Evolutionary conservation across 1,140 invertebrate species (phyloP).

Genomic region (Samia ricini): DNA sequence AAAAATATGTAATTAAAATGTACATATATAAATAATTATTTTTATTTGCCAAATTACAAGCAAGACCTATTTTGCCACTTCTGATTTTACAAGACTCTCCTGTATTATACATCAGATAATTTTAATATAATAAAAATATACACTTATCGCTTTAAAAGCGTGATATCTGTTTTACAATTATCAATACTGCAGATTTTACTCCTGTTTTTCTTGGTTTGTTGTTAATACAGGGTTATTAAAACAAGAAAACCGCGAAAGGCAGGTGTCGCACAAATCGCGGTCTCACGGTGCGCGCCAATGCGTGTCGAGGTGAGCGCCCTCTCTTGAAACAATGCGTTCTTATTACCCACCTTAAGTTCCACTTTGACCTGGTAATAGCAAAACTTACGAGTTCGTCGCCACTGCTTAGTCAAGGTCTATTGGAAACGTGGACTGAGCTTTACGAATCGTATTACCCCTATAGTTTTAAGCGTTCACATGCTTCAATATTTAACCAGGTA

Average conservation of each 20-base stretch:
- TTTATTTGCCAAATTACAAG: too few species aligned
- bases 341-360: slow-evolving; percentile 12
- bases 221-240: not conserved
- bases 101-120: too few species aligned
- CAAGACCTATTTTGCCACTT: too few species aligned
- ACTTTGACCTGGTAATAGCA: slow-evolving; percentile 10
- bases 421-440: not conserved
- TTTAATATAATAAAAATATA: too few species aligned
- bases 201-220: too few species aligned
- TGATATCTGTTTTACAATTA: too few species aligned
- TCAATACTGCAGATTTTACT: too few species aligned
- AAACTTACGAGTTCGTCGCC: not conserved
- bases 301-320: slow-evolving; percentile 33
- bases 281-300: slow-evolving; percentile 27
- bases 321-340: slow-evolving; percentile 18
- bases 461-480: not conserved
- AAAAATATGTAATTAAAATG: too few species aligned
- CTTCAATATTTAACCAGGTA: not conserved
- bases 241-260: not conserved
- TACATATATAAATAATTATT: too few species aligned
- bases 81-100: too few species aligned
- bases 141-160: too few species aligned
- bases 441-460: not conserved
- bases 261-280: slow-evolving; percentile 1
- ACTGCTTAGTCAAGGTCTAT: not conserved